Evolutionary conservation across 1,140 invertebrate genomes (phyloP).

Genomic region (Cyclina sinensis): DNA sequence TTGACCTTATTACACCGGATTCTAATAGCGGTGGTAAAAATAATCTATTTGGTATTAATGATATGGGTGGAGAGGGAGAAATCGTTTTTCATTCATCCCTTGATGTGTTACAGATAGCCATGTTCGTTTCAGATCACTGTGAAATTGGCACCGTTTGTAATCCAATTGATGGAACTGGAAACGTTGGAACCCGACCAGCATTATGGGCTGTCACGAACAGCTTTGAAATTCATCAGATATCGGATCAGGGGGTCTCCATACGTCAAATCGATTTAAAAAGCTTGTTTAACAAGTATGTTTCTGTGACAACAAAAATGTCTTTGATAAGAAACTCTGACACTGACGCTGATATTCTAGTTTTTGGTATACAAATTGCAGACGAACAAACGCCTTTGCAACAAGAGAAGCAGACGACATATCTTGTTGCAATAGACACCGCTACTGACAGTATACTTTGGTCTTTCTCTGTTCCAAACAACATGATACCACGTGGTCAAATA

Average conservation of each 20-base stretch:
- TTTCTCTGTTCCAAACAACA: constrained; percentile 30
- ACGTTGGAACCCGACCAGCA: neutral
- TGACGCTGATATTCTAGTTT: constrained; percentile 11
- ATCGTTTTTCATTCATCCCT: neutral
- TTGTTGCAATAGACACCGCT: constrained; percentile 47
- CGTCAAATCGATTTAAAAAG: neutral
- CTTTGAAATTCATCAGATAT: neutral
- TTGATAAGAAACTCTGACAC: constrained; percentile 5
- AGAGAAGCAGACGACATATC: neutral
- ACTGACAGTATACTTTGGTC: neutral
- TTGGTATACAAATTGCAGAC: neutral
- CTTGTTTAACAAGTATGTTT: neutral
- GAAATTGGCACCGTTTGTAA: neutral
- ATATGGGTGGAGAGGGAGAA: neutral
- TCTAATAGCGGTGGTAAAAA: neutral
- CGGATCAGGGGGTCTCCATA: neutral
- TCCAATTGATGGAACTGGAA: neutral
- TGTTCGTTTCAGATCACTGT: constrained; percentile 23
- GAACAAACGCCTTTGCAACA: neutral
- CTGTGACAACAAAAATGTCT: constrained; percentile 36
- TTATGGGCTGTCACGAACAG: constrained; percentile 2
- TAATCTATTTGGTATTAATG: constrained; percentile 32
- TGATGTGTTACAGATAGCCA: constrained; percentile 37
- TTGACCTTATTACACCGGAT: constrained; percentile 13
- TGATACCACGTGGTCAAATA: constrained; percentile 29